phyloP scores from a whole-genome alignment of 2,888 invertebrate genomes.

The Carabus problematicus region DNA sequence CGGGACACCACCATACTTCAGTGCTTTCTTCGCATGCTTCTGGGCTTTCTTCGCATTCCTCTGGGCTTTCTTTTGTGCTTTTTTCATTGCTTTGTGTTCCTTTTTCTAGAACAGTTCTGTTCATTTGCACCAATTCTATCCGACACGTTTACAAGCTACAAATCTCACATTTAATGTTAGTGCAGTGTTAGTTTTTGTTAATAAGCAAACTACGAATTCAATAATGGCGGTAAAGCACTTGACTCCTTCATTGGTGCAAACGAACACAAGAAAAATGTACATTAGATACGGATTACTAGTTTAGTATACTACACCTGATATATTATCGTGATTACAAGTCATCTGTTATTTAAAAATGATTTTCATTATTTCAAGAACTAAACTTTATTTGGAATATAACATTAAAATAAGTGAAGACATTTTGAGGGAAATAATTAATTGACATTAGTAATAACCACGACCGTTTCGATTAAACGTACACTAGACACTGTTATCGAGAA shows the following conservation, averaged over 20 bases:
- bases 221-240: not conserved
- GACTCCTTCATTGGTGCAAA: constrained; percentile 28
- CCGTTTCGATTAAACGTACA: too few species aligned
- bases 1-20: constrained; percentile 59
- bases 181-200: constrained; percentile 23
- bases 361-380: too few species aligned
- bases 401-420: too few species aligned
- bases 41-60: constrained; percentile 43
- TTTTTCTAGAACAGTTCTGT: constrained; percentile 33
- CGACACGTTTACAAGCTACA: not conserved
- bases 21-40: constrained; percentile 54
- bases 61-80: not conserved
- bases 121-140: constrained; percentile 29
- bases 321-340: constrained; percentile 14
- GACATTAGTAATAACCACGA: too few species aligned
- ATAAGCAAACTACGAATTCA: constrained; percentile 6
- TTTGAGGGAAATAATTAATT: too few species aligned
- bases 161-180: constrained; percentile 5
- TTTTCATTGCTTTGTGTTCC: constrained; percentile 13
- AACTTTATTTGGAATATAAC: too few species aligned
- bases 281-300: not conserved
- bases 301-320: constrained; percentile 1
- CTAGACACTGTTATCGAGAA: too few species aligned
- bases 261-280: constrained; percentile 12
- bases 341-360: not conserved